These are phyloP conservation scores for Heliopora coerulea DNA, from an alignment of 92 coral and sea anemone genomes.

Conservation along the genomic window DNA sequence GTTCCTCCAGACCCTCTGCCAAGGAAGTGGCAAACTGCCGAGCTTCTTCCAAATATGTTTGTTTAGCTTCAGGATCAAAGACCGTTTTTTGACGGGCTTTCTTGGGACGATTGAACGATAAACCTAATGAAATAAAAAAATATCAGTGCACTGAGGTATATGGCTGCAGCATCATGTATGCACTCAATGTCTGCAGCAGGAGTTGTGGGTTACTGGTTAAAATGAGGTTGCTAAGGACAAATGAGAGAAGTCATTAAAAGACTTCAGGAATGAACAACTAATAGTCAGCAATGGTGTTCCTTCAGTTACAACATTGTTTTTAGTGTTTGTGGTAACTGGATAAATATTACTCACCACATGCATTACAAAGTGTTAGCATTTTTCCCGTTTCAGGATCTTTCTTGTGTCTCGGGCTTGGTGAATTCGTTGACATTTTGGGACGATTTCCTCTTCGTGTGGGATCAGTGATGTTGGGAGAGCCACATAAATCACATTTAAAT, in stretches of 20 bases:
- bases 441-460: slow-evolving; percentile 97
- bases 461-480: slow-evolving; percentile 87
- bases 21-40: slow-evolving; percentile 79
- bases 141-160: too few species aligned
- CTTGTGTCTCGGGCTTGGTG: slow-evolving; percentile 96
- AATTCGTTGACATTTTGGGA: slow-evolving; percentile 72
- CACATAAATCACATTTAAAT: slow-evolving; percentile 93
- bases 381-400: slow-evolving; percentile 84
- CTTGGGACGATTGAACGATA: slow-evolving; percentile 94
- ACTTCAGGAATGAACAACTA: too few species aligned
- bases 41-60: slow-evolving; percentile 78
- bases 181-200: too few species aligned
- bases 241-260: too few species aligned
- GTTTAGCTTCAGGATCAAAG: slow-evolving; percentile 74
- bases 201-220: too few species aligned
- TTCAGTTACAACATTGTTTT: too few species aligned
- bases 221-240: too few species aligned
- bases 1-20: slow-evolving; percentile 91
- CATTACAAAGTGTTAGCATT: slow-evolving; percentile 90
- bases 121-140: too few species aligned
- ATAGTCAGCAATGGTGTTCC: too few species aligned
- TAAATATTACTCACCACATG: slow-evolving; percentile 78
- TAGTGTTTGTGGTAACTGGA: too few species aligned
- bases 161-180: too few species aligned
- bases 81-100: slow-evolving; percentile 62